Base-by-base conservation (phyloP, 2,797 vertebrate genomes). In the Centropyge bicolor region DNA sequence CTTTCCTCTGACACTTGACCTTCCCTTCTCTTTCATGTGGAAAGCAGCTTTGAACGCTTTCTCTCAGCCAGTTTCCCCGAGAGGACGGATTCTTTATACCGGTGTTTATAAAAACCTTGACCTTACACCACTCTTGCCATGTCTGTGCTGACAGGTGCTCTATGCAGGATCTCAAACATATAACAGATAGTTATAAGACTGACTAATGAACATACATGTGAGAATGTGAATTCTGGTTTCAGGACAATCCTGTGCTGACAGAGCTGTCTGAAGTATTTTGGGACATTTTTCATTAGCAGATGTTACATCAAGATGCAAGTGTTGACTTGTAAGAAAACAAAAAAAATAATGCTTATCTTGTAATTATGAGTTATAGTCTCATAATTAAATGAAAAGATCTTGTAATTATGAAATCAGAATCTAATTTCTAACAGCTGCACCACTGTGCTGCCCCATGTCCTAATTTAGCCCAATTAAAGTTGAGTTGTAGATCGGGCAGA, bases 1-100 rank as follows among this genome's bases (percentile, higher is more conserved):
- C 62, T 43, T 48, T 69, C 56, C 46, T 69, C 41, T 57, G 82
- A 82, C 86, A 60, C 35, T 72, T 76, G 73, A 87, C 83, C 82
- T 60, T 61, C 40, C 14, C 40, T 35, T 41, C 60, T 54, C 70
- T 82, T 87, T 64, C 74, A 71, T 81, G 81, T 82, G 74, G 60
- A 86, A 85, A 84, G 43, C 56, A 74, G 77, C 61, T 73, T 45
- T 66, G 61, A 72, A 41, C 1, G 24, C 17, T 20, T 72, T 45
- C 41, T 8, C 31, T 5, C 36, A 54, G 38, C 19, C 64, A 1
- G 35, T 74, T 75, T 69, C 19, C 59, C 52, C 22, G 0, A 2
- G 61, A 68, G 45, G 48, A 65, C 62, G 1, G 31, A 22, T 22
- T 76, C 27, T 59, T 67, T 81, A 76, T 55, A 65, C 62, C 40